Evolutionary conservation across 2,888 invertebrate genomes (phyloP).

Genomic region (Portevinia maculata): DNA sequence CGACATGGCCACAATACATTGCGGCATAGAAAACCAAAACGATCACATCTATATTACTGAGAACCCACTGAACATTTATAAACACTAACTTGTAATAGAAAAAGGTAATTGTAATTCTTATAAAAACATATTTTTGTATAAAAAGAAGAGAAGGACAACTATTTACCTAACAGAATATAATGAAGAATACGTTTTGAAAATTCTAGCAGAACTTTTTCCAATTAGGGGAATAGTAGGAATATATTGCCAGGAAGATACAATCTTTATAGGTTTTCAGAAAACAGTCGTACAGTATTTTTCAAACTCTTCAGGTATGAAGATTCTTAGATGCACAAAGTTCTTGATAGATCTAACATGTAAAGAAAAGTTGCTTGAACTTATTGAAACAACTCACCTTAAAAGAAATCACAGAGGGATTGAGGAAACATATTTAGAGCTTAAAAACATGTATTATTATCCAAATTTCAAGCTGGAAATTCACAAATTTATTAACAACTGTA

Average conservation of each 20-base stretch:
- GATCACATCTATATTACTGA: conserved; percentile 52
- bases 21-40: conserved; percentile 34
- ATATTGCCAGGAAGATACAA: neutral
- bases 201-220: conserved; percentile 19
- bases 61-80: conserved; percentile 23
- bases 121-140: conserved; percentile 21
- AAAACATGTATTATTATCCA: conserved; percentile 31
- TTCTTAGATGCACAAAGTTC: neutral
- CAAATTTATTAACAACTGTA: conserved; percentile 56
- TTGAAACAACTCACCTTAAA: conserved; percentile 4
- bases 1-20: conserved; percentile 23
- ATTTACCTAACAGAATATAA: conserved; percentile 8
- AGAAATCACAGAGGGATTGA: conserved; percentile 19
- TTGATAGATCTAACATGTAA: neutral
- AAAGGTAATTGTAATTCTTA: neutral
- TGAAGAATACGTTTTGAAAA: conserved; percentile 10
- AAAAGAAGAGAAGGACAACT: conserved; percentile 13
- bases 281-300: neutral
- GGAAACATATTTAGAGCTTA: no score
- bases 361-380: neutral
- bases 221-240: conserved; percentile 29
- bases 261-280: neutral
- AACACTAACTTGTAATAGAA: conserved; percentile 3
- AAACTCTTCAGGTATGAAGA: neutral
- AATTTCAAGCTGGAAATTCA: conserved; percentile 40